Conservation (phyloP, 2,113 vertebrate species). For the Odocoileus hemionus region DNA sequence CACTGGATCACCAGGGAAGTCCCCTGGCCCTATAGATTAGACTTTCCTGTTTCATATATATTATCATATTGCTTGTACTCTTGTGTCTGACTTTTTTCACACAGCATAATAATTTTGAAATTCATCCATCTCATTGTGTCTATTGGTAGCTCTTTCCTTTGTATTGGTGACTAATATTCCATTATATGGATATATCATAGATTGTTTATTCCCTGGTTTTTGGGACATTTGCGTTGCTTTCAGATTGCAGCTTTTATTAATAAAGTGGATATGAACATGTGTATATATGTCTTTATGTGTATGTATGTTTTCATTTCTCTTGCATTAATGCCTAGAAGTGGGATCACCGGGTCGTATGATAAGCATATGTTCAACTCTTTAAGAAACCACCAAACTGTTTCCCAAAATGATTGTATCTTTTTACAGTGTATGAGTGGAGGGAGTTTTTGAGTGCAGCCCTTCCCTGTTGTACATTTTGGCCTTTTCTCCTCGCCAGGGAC, state of each 20-base stretch:
- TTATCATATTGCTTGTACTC: not conserved
- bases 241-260: not conserved
- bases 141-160: not conserved
- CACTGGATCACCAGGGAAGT: not conserved
- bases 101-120: not conserved
- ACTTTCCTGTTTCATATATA: not conserved
- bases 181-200: accelerated
- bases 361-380: not conserved
- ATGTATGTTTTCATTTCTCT: not conserved
- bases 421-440: not conserved
- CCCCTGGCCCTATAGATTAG: not conserved
- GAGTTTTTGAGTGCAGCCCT: not conserved
- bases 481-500: not conserved
- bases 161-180: not conserved
- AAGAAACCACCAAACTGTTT: not conserved
- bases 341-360: not conserved
- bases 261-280: not conserved
- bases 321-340: not conserved
- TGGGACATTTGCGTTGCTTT: not conserved
- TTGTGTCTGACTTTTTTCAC: not conserved
- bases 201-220: not conserved
- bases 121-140: accelerated
- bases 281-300: accelerated
- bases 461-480: not conserved
- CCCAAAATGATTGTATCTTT: not conserved